Evolutionary conservation across 2,113 vertebrate species (phyloP).

Genomic region (Ammodytes marinus): DNA sequence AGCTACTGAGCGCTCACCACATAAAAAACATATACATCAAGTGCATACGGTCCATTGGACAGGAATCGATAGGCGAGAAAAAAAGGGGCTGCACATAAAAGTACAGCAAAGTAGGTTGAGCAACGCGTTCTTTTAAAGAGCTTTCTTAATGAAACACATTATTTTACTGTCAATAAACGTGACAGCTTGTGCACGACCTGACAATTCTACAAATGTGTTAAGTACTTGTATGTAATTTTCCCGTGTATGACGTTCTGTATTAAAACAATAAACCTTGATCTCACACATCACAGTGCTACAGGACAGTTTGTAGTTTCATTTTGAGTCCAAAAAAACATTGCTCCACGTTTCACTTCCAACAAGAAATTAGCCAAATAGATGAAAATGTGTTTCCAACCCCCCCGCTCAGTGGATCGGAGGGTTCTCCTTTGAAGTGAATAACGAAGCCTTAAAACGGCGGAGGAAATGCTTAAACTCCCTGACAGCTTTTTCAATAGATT

Average conservation of each 20-base stretch:
- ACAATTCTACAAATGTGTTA: conserved; percentile 24
- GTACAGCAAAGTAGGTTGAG: neutral
- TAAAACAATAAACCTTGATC: conserved; percentile 21
- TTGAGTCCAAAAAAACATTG: conserved; percentile 19
- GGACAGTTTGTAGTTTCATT: conserved; percentile 17
- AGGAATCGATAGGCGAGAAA: conserved; percentile 8
- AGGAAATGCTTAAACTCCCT: conserved; percentile 50
- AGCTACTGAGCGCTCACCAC: conserved; percentile 44
- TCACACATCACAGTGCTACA: neutral
- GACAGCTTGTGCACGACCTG: neutral
- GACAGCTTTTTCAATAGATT: conserved; percentile 74
- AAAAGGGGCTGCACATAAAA: neutral
- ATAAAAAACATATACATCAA: conserved; percentile 25
- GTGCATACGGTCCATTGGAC: neutral
- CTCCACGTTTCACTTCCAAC: conserved; percentile 37
- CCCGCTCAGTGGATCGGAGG: conserved; percentile 52
- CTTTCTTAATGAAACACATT: neutral
- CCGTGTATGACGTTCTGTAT: neutral
- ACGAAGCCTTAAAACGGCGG: conserved; percentile 55
- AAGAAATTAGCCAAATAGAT: conserved; percentile 66
- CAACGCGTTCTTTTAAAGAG: neutral
- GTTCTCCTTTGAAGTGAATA: conserved; percentile 68
- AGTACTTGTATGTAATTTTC: conserved; percentile 34
- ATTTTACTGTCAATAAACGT: conserved; percentile 13
- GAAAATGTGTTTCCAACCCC: conserved; percentile 55